A percentile compares a stretch with the other conserved stretches of the same genome.
Evolutionary conservation across 2,113 vertebrate genomes (phyloP).

Genomic region (Danionella cerebrum): DNA sequence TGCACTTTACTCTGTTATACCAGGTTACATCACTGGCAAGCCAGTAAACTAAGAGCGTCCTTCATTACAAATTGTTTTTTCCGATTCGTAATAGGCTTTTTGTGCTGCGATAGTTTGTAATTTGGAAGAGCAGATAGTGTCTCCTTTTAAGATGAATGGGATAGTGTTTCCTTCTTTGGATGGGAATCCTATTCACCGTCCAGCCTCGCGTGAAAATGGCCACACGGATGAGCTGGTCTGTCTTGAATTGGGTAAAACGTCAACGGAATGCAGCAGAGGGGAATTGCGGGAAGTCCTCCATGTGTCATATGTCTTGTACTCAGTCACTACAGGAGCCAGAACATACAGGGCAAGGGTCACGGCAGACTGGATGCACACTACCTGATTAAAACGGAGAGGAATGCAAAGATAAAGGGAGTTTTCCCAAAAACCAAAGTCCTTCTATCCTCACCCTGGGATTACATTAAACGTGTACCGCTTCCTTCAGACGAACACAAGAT

Average conservation of each 20-base stretch:
- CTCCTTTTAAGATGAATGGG: slow-evolving; percentile 8
- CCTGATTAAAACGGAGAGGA: slow-evolving; percentile 37
- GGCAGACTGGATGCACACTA: slow-evolving; percentile 31
- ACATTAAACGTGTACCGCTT: neutral
- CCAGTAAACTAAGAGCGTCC: slow-evolving; percentile 25
- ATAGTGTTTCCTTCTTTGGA: slow-evolving; percentile 16
- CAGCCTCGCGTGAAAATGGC: slow-evolving; percentile 21
- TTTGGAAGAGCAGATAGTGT: slow-evolving; percentile 41
- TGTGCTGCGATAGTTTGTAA: slow-evolving; percentile 34
- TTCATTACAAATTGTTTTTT: slow-evolving; percentile 26
- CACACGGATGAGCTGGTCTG: slow-evolving; percentile 2
- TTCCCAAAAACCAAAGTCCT: neutral
- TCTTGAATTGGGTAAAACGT: slow-evolving; percentile 7
- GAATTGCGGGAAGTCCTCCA: slow-evolving; percentile 1
- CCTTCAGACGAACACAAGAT: neutral
- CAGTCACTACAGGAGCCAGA: slow-evolving; percentile 20
- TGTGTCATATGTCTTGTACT: neutral
- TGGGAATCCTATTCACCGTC: slow-evolving; percentile 26
- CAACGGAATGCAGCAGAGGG: neutral
- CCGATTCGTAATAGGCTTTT: slow-evolving; percentile 18
- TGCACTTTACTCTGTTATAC: slow-evolving; percentile 26
- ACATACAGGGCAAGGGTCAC: slow-evolving; percentile 12
- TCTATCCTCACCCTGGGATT: too few species aligned
- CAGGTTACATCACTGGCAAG: slow-evolving; percentile 26
- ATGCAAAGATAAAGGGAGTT: slow-evolving; percentile 17